Conservation (phyloP, 2,888 invertebrate species). For the Troides oblongomaculatus region DNA sequence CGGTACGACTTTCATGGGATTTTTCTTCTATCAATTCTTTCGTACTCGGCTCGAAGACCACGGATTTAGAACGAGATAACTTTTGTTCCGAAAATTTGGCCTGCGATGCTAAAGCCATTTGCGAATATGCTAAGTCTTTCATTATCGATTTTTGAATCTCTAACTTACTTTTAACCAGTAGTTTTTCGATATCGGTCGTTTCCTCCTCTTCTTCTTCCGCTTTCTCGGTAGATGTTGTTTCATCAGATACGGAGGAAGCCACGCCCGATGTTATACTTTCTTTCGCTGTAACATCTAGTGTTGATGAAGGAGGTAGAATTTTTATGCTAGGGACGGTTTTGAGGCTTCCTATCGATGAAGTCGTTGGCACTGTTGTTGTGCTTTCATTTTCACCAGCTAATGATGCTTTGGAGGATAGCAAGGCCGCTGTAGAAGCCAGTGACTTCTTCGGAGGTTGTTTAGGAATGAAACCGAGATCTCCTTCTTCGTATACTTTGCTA, state of each 20-base stretch:
- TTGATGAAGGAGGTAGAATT: constrained; percentile 49
- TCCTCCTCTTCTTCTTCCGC: constrained; percentile 39
- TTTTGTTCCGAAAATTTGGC: constrained; percentile 38
- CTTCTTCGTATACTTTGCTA: constrained; percentile 80
- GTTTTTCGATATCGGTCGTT: constrained; percentile 49
- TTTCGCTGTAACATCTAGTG: constrained; percentile 42
- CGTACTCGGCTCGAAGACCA: constrained; percentile 42
- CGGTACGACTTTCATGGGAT: constrained; percentile 48
- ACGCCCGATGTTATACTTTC: constrained; percentile 64
- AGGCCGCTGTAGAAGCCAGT: constrained; percentile 34
- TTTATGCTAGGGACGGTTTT: constrained; percentile 63
- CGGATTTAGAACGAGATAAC: constrained; percentile 39
- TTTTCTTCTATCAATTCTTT: constrained; percentile 38
- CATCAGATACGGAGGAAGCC: constrained; percentile 53
- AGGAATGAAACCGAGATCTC: constrained; percentile 84
- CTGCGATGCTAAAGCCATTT: constrained; percentile 46
- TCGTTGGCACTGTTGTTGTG: constrained; percentile 37
- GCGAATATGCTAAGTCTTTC: constrained; percentile 61
- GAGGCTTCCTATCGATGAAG: constrained; percentile 53
- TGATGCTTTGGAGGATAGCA: constrained; percentile 43
- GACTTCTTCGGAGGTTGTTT: constrained; percentile 58
- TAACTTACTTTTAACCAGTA: constrained; percentile 56
- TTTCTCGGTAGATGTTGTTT: constrained; percentile 35
- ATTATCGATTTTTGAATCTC: constrained; percentile 67
- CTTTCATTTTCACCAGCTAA: constrained; percentile 37